A percentile compares a stretch with the other conserved stretches of the same genome.
These are phyloP conservation scores for Rhinophrynus dorsalis DNA, from an alignment of 2,797 vertebrate genomes.

Conservation along the genomic window DNA sequence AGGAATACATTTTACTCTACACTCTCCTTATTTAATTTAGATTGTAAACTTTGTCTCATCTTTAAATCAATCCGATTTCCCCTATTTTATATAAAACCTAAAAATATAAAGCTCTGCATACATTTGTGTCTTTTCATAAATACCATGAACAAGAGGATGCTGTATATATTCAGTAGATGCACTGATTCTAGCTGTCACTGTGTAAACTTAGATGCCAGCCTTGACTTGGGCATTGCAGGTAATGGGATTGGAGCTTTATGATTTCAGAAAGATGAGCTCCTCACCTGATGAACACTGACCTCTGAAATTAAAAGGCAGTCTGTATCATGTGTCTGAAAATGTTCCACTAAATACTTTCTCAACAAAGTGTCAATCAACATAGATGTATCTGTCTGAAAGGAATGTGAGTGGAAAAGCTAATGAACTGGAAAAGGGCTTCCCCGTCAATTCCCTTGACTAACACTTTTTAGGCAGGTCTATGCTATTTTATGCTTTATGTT, in stretches of 20 bases:
- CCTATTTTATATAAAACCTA: too few relatives aligned
- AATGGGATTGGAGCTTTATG: not conserved
- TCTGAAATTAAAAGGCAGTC: constrained; percentile 39
- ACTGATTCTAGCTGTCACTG: not conserved
- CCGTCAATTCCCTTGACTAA: constrained; percentile 15
- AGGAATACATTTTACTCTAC: too few relatives aligned
- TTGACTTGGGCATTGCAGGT: not conserved
- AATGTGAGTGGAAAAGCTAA: constrained; percentile 40
- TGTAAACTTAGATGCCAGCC: not conserved
- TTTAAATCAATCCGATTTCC: too few relatives aligned
- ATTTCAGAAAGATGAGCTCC: constrained; percentile 34
- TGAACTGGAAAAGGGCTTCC: constrained; percentile 23
- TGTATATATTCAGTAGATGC: too few relatives aligned
- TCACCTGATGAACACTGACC: constrained; percentile 45
- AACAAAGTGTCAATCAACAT: constrained; percentile 32
- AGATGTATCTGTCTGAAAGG: constrained; percentile 31
- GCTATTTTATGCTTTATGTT: constrained; percentile 25
- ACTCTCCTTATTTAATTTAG: too few relatives aligned
- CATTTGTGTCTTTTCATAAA: too few relatives aligned
- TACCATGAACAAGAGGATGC: too few relatives aligned
- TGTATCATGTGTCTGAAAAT: constrained; percentile 42
- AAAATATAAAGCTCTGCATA: too few relatives aligned
- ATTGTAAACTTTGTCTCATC: too few relatives aligned
- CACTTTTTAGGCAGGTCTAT: constrained; percentile 15
- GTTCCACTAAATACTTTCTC: constrained; percentile 34